Conservation (phyloP, 1,140 invertebrate species). For the Heliconius melpomene region DNA sequence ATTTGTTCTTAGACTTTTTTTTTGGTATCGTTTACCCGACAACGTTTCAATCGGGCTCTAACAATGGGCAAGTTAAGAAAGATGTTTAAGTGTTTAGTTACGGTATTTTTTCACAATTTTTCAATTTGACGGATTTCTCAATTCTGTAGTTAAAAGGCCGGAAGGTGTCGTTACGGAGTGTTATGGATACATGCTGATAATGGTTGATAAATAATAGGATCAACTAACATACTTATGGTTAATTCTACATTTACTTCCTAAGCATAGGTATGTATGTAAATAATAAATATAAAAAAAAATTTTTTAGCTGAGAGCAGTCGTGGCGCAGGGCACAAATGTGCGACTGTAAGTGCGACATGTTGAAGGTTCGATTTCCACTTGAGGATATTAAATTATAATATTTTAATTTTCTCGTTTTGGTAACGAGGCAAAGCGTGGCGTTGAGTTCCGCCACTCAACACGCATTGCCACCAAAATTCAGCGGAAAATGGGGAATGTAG, state of each 20-base stretch:
- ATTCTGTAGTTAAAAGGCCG: slow-evolving; percentile 72
- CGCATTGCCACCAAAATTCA: too few relatives aligned
- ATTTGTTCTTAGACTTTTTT: slow-evolving; percentile 72
- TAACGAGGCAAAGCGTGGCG: too few relatives aligned
- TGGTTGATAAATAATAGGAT: slow-evolving; percentile 45
- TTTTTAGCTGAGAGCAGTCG: too few relatives aligned
- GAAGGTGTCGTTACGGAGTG: slow-evolving; percentile 77
- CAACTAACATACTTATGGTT: slow-evolving; percentile 42
- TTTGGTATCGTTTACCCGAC: slow-evolving; percentile 64
- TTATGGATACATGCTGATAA: slow-evolving; percentile 72
- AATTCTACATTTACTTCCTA: slow-evolving; percentile 34
- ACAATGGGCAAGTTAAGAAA: slow-evolving; percentile 79
- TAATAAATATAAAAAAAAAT: not conserved
- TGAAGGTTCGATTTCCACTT: too few relatives aligned
- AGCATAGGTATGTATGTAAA: not conserved
- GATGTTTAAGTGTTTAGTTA: slow-evolving; percentile 80
- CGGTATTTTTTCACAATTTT: slow-evolving; percentile 80
- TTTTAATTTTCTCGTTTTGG: too few relatives aligned
- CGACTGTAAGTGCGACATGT: too few relatives aligned
- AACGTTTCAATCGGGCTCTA: slow-evolving; percentile 69
- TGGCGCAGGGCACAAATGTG: too few relatives aligned
- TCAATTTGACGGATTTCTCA: slow-evolving; percentile 67
- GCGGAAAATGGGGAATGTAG: too few relatives aligned
- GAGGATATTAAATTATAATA: too few relatives aligned
- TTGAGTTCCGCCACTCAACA: too few relatives aligned